These are phyloP conservation scores for Theocolax elegans DNA, from an alignment of 1,140 invertebrate species.

Conservation along the genomic window DNA sequence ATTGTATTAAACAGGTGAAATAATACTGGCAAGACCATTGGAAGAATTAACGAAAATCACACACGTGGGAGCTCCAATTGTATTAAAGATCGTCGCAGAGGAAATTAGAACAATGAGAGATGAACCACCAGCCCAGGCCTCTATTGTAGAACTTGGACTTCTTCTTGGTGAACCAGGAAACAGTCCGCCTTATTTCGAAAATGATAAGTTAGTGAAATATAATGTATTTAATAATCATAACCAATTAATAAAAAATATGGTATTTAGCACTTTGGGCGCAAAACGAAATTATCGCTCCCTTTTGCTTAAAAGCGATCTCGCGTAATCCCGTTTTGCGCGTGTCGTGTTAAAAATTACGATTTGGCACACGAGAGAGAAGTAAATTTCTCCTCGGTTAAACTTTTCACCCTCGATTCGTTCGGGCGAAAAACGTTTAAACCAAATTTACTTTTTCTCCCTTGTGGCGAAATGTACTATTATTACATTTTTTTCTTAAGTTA, in stretches of 20 bases:
- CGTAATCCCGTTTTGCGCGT: no score
- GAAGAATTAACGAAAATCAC: slow-evolving; percentile 82
- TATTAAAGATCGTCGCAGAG: slow-evolving; percentile 85
- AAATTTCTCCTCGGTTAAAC: no score
- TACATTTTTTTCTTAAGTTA: no score
- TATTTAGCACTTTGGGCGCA: no score
- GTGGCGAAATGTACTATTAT: no score
- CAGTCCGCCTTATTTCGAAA: slow-evolving; percentile 81
- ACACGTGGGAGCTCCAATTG: slow-evolving; percentile 80
- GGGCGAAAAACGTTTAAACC: no score
- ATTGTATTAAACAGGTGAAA: slow-evolving; percentile 74
- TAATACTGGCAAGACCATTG: slow-evolving; percentile 77
- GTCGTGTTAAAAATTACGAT: no score
- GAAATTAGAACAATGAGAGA: slow-evolving; percentile 78
- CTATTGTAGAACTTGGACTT: slow-evolving; percentile 81
- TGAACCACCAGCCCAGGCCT: slow-evolving; percentile 80
- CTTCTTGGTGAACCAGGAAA: slow-evolving; percentile 80
- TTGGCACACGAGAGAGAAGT: no score
- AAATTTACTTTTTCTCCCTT: no score
- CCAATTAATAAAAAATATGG: not conserved
- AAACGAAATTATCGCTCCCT: no score
- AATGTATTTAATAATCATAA: slow-evolving; percentile 3
- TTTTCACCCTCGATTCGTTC: no score
- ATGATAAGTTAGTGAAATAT: slow-evolving; percentile 72
- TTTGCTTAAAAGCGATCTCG: no score